Evolutionary conservation across 1,140 invertebrate genomes (phyloP), one percentile per base, ranked within the genome.

Genomic region (Polypedilum pembai): DNA sequence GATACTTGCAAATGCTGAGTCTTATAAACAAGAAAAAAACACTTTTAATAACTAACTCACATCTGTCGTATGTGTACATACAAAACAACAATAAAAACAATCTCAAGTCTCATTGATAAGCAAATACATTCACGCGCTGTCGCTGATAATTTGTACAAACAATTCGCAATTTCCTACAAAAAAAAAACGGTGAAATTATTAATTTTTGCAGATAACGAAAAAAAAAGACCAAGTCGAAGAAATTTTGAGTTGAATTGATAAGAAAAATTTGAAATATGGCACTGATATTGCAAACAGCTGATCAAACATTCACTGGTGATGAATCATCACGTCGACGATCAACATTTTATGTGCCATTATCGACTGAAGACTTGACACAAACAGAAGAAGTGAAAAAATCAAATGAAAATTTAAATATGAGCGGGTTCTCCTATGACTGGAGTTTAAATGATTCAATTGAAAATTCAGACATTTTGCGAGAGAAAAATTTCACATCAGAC

Each of bases 291-390:
- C 74, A 74, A 40, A 74, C 40, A 33, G 56, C 74, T 40, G 74
- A 74, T 12, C 65, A 69, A 69, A 21, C 74, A 74, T 74, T 74
- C 5, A 3, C 24, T 33, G 20, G 56, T 10, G 72, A 41, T 73
- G 81, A 82, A 63, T 78, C 80, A 40, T 77, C 80, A 73, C 81
- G 85, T 12, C 84, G 86, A 41, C 84, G 85, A 73, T 87, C 86
- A 73, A 85, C 86, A 74, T 87, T 87, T 80, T 87, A 87, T 77
- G 85, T 87, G 74, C 85, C 86, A 76, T 79, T 87, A 74, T 85
- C 86, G 17, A 82, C 80, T 8, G 80, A 80, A 20, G 41, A 75
- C 40, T 21, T 69, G 65, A 69, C 65, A 69, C 18, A 8, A 8
- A n/a, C 8, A 18, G 65, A 69, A 18, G 65, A 69, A 18, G 17